Evolutionary conservation across 2,113 vertebrate species (phyloP), one percentile per base, ranked within the genome.

Genomic region (Aphelocoma coerulescens): DNA sequence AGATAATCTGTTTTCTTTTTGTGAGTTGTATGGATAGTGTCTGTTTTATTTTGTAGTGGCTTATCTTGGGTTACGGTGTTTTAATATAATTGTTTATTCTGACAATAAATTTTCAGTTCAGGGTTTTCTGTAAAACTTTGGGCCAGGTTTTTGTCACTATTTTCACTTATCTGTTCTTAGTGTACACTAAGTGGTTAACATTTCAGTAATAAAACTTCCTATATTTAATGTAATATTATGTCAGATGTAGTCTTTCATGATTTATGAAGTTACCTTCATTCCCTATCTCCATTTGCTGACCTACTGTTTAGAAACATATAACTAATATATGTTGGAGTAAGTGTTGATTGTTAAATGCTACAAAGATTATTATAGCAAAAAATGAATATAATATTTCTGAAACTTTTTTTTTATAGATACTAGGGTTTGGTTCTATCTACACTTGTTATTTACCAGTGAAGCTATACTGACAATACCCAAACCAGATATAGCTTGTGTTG

Each of bases 61-160:
- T 4, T 89, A 46, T 58, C 27, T 84, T 84, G 73, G 37, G 9
- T 77, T 94, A 66, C 11, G 37, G 13, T 82, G 16, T 87, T 80
- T 55, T 49, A 76, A 26, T 72, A 9, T 43, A 76, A 33, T 57
- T 85, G 19, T 62, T 91, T 81, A 37, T 89, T 89, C 57, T 89
- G 44, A 27, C 37, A 77, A 49, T 57, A 54, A 16, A 7, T 57
- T 61, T 80, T 93, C 9, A 16, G 21, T 68, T 32, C 16, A 51
- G 11, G 3, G 1, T 1, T 5, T 23, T 32, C 59, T 57, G 33
- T 4, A 1, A 4, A 30, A 6, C 9, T 37, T 51, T 59, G 6
- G 7, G 22, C 8, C 6, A 7, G 1, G 4, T 35, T 59, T 75
- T 68, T 43, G 39, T 73, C 32, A 37, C 5, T 9, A 27, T 86